A percentile compares a stretch with the other conserved stretches of the same genome.
Evolutionary conservation across 2,113 vertebrate genomes (phyloP).

Genomic region (Odontesthes bonariensis): DNA sequence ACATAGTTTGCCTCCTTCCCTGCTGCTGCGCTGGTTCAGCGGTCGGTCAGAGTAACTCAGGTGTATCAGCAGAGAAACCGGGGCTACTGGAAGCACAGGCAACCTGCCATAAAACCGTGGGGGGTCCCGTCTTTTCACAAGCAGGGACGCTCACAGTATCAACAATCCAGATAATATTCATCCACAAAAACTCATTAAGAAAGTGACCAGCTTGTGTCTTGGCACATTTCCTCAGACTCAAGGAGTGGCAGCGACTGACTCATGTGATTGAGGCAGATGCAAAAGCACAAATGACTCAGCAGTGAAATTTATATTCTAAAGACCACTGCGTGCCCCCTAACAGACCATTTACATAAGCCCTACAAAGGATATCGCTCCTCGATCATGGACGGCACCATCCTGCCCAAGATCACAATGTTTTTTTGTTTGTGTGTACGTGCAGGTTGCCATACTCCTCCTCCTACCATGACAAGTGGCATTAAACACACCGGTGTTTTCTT

Average conservation of each 20-base stretch:
- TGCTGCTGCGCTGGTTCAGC: conserved; percentile 63
- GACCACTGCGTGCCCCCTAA: not conserved
- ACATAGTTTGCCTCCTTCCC: conserved; percentile 27
- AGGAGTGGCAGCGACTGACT: not conserved
- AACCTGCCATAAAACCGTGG: conserved; percentile 46
- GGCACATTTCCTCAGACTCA: not conserved
- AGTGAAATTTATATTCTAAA: not conserved
- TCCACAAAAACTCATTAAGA: not conserved
- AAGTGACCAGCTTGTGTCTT: not conserved
- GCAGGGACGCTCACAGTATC: not conserved
- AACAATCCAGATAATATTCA: conserved; percentile 4
- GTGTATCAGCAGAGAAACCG: conserved; percentile 42
- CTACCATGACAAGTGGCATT: conserved; percentile 58
- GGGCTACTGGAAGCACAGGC: conserved; percentile 29
- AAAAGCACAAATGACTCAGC: not conserved
- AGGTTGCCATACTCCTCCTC: conserved; percentile 54
- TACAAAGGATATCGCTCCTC: conserved; percentile 29
- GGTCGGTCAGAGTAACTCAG: conserved; percentile 70
- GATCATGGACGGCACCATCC: conserved; percentile 52
- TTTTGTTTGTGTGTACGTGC: conserved; percentile 75
- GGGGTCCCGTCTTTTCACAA: conserved; percentile 33
- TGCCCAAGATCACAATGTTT: conserved; percentile 47
- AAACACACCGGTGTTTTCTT: conserved; percentile 45
- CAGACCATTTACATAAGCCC: conserved; percentile 37
- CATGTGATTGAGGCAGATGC: not conserved